A percentile compares a stretch with the other conserved stretches of the same genome.
phyloP scores from a whole-genome alignment of 2,113 vertebrate species.

The Xyliphius kryptos region DNA sequence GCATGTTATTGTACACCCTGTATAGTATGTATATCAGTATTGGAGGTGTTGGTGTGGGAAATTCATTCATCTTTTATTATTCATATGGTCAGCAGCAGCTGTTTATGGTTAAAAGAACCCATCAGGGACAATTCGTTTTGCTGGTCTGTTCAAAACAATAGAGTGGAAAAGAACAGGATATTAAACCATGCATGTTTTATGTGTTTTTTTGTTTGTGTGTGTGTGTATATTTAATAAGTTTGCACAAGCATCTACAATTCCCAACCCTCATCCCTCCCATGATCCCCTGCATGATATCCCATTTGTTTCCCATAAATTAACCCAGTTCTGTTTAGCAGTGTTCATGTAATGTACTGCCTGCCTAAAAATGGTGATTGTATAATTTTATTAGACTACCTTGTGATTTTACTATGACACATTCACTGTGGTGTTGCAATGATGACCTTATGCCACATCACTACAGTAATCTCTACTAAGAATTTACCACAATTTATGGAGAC shows the following conservation, averaged over 20 bases:
- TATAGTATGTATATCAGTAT: neutral
- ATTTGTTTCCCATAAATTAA: slow-evolving; percentile 13
- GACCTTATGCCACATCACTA: too few species aligned
- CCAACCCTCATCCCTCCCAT: neutral
- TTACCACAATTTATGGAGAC: too few species aligned
- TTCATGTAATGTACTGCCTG: slow-evolving; percentile 9
- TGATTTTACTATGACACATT: too few species aligned
- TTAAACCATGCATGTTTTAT: neutral
- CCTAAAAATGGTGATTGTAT: too few species aligned
- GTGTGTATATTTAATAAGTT: slow-evolving; percentile 16
- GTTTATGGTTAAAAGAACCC: too few species aligned
- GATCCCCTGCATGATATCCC: slow-evolving; percentile 15
- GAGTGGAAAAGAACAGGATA: too few species aligned
- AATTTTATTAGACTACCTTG: too few species aligned
- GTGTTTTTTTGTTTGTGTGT: slow-evolving; percentile 8
- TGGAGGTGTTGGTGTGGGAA: too few species aligned
- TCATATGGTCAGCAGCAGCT: neutral
- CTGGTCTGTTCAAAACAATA: too few species aligned
- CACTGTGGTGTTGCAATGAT: too few species aligned
- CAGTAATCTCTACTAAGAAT: too few species aligned
- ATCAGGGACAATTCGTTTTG: too few species aligned
- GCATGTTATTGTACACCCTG: neutral
- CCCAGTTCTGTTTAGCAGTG: slow-evolving; percentile 15
- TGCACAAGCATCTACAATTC: slow-evolving; percentile 21
- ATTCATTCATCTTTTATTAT: neutral